These are phyloP conservation scores for Elymnias hypermnestra DNA, from an alignment of 1,140 invertebrate species.

Conservation along the genomic window DNA sequence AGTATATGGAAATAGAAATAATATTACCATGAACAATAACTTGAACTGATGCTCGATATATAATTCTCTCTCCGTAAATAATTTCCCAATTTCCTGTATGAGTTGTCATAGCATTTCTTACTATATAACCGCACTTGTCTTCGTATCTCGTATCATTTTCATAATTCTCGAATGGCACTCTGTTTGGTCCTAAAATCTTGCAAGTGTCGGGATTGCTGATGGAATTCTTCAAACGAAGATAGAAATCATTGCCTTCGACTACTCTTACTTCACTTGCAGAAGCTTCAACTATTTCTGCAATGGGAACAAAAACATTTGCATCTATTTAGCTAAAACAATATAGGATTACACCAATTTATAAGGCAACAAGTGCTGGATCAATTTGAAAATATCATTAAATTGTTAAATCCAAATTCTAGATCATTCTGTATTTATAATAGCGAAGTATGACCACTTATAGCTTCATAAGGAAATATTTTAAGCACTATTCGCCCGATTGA, in stretches of 20 bases:
- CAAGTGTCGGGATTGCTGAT: slow-evolving; percentile 37
- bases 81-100: slow-evolving; percentile 47
- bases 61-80: slow-evolving; percentile 34
- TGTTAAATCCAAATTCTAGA: no score
- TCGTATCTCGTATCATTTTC: slow-evolving; percentile 19
- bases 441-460: no score
- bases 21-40: slow-evolving; percentile 44
- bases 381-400: no score
- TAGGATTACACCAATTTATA: no score
- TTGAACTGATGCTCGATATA: slow-evolving; percentile 31
- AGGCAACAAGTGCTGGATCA: no score
- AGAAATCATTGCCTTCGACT: slow-evolving; percentile 42
- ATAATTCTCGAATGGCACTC: slow-evolving; percentile 12
- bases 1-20: no score
- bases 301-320: not conserved
- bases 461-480: no score
- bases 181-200: slow-evolving; percentile 33
- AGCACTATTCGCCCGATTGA: no score
- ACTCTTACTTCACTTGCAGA: slow-evolving; percentile 31
- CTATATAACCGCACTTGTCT: slow-evolving; percentile 36
- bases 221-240: slow-evolving; percentile 35
- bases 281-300: slow-evolving; percentile 42
- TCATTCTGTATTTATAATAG: no score
- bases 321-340: no score
- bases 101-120: slow-evolving; percentile 21